These are phyloP conservation scores for Sciurus carolinensis DNA, from an alignment of 2,797 vertebrate species.

Conservation along the genomic window DNA sequence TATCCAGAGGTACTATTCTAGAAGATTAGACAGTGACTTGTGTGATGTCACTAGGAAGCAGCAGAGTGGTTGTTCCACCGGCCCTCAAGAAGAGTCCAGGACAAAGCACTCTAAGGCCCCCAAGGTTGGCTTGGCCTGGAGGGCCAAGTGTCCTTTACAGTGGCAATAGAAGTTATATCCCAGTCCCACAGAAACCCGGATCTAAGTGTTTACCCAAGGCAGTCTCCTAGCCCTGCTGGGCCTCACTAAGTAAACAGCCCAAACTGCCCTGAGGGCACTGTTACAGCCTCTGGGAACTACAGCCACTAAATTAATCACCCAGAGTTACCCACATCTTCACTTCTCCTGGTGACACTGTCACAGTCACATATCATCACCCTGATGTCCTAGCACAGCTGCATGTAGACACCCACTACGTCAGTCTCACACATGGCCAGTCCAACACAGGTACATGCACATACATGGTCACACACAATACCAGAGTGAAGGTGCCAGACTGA, in stretches of 20 bases:
- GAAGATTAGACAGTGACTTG: conserved; percentile 66
- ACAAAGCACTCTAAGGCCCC: not conserved
- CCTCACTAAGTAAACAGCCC: conserved; percentile 68
- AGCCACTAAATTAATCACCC: not conserved
- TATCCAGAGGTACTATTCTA: conserved; percentile 66
- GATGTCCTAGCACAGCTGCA: not conserved
- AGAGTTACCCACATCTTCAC: not conserved
- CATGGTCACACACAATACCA: not conserved
- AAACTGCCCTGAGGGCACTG: not conserved
- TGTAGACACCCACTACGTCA: not conserved
- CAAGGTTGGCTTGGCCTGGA: conserved; percentile 1
- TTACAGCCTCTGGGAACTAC: not conserved
- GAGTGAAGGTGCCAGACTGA: not conserved
- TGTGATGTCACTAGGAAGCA: conserved; percentile 80
- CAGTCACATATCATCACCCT: not conserved
- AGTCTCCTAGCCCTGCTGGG: not conserved
- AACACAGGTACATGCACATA: not conserved
- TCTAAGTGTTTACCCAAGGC: conserved; percentile 78
- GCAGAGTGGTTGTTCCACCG: not conserved
- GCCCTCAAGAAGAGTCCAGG: not conserved
- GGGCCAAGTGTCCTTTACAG: not conserved
- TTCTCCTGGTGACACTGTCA: not conserved
- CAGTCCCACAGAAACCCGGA: conserved; percentile 40
- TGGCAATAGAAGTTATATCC: not conserved
- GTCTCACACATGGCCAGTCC: not conserved